Conservation (phyloP, 2,113 vertebrate species). For the Ciconia maguari region DNA sequence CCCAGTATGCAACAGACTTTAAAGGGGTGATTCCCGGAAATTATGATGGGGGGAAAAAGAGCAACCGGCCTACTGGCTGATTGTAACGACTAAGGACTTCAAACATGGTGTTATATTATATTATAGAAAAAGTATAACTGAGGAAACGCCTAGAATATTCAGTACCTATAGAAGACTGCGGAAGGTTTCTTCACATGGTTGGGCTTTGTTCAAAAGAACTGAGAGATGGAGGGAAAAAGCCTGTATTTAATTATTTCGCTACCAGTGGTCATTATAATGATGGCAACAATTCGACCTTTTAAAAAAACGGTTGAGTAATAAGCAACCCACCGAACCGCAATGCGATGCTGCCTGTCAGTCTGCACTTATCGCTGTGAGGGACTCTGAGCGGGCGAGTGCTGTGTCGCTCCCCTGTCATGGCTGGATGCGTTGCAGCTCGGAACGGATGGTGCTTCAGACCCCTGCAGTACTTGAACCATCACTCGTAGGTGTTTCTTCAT, state of each 20-base stretch:
- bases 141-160: background rate
- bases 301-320: background rate
- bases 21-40: background rate
- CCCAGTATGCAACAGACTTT: background rate
- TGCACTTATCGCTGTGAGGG: accelerated
- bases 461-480: background rate
- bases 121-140: background rate
- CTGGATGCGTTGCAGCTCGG: background rate
- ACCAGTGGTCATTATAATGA: background rate
- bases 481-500: background rate
- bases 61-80: background rate
- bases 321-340: background rate
- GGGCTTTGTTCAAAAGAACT: background rate
- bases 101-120: background rate
- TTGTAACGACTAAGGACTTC: background rate
- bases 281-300: accelerated
- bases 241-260: background rate
- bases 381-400: too few relatives aligned
- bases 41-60: accelerated
- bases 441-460: background rate
- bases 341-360: accelerated
- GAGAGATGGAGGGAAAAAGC: background rate
- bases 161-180: background rate
- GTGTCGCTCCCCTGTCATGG: accelerated
- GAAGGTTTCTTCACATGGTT: background rate